A percentile compares a stretch with the other conserved stretches of the same genome.
Evolutionary conservation across 2,797 vertebrate genomes (phyloP).

Genomic region (Sphenodon punctatus): DNA sequence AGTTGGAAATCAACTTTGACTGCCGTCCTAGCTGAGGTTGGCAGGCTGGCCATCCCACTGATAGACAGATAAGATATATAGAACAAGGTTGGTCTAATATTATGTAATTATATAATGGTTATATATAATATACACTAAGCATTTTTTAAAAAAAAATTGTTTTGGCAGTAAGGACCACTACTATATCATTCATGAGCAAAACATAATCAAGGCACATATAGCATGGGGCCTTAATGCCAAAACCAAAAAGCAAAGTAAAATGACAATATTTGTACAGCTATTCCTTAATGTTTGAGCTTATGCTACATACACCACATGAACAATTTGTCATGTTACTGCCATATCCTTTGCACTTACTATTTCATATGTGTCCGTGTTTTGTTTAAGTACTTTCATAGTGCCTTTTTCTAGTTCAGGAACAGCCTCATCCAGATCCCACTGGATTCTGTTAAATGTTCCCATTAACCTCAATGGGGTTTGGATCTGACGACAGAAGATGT

Average conservation of each 20-base stretch:
- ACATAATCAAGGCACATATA: not conserved
- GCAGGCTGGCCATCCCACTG: too few relatives aligned
- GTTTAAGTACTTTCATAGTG: too few relatives aligned
- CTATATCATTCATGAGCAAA: not conserved
- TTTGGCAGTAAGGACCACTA: too few relatives aligned
- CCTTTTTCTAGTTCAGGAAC: too few relatives aligned
- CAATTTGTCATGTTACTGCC: not conserved
- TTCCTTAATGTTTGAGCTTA: not conserved
- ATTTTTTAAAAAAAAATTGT: too few relatives aligned
- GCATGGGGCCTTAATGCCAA: not conserved
- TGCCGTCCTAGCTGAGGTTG: too few relatives aligned
- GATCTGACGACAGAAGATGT: not conserved
- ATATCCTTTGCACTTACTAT: not conserved
- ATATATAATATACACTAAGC: too few relatives aligned
- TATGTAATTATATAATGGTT: too few relatives aligned
- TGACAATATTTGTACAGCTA: not conserved
- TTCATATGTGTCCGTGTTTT: conserved; percentile 1
- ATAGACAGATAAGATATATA: too few relatives aligned
- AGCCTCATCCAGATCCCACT: not conserved
- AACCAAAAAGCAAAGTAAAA: not conserved
- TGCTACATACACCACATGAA: not conserved
- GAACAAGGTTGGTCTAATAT: too few relatives aligned
- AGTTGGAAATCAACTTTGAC: too few relatives aligned
- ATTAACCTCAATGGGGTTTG: not conserved
- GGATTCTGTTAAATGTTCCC: not conserved